Evolutionary conservation across 2,888 invertebrate genomes (phyloP).

Genomic region (Furcula furcula): DNA sequence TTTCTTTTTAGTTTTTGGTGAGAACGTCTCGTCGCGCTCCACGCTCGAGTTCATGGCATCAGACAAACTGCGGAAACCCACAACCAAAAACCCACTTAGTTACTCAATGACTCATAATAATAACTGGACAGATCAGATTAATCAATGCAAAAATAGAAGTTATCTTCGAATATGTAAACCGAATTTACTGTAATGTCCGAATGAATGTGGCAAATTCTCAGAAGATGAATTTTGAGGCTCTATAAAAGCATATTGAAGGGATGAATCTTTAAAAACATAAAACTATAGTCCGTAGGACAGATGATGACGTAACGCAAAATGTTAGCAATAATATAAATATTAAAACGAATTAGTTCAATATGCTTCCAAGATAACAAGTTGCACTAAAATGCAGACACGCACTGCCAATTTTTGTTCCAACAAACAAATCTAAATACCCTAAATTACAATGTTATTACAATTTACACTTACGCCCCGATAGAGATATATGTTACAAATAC

Average conservation of each 20-base stretch:
- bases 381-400: conserved; percentile 83
- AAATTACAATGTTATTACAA: conserved; percentile 53
- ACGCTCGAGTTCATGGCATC: conserved; percentile 77
- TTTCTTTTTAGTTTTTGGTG: conserved; percentile 82
- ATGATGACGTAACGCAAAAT: too few species aligned
- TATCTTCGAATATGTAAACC: too few species aligned
- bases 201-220: conserved; percentile 56
- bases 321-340: conserved; percentile 22
- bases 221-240: conserved; percentile 64
- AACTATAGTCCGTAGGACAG: too few species aligned
- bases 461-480: conserved; percentile 68
- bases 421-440: conserved; percentile 59
- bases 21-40: conserved; percentile 77
- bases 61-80: conserved; percentile 79
- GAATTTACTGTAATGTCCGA: conserved; percentile 55
- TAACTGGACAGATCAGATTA: conserved; percentile 57
- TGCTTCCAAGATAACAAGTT: conserved; percentile 70
- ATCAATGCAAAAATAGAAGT: conserved; percentile 38
- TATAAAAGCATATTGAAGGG: conserved; percentile 78
- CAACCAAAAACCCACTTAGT: conserved; percentile 79
- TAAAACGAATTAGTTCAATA: conserved; percentile 67
- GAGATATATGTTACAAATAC: conserved; percentile 75
- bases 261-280: conserved; percentile 28
- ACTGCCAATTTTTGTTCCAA: conserved; percentile 71
- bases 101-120: conserved; percentile 59